These are phyloP conservation scores for Vimba vimba DNA, from an alignment of 2,113 vertebrate species.

Conservation along the genomic window DNA sequence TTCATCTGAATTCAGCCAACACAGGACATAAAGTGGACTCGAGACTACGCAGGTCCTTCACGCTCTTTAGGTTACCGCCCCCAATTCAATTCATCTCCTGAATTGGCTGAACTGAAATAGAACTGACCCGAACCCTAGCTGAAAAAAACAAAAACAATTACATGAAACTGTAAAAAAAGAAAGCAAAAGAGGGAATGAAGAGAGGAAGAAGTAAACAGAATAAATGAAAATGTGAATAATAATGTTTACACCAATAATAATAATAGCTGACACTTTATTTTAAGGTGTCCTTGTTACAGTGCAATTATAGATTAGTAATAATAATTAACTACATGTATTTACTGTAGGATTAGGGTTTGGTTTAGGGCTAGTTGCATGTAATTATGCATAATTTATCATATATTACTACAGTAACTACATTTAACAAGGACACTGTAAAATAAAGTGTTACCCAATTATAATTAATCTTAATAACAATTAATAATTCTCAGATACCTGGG, in stretches of 20 bases:
- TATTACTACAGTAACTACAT: too few species aligned
- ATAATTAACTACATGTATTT: too few species aligned
- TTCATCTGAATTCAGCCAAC: conserved; percentile 50
- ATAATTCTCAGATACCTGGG: conserved; percentile 1
- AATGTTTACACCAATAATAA: conserved; percentile 23
- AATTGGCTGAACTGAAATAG: conserved; percentile 46
- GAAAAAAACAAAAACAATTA: conserved; percentile 49
- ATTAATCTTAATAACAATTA: background rate
- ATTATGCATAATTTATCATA: too few species aligned
- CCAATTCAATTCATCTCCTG: conserved; percentile 49
- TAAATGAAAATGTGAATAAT: background rate
- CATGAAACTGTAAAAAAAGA: conserved; percentile 52
- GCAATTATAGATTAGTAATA: too few species aligned
- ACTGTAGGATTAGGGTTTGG: too few species aligned
- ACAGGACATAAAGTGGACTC: conserved; percentile 43
- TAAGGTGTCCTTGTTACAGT: too few species aligned
- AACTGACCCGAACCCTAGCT: conserved; percentile 53
- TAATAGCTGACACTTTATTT: too few species aligned
- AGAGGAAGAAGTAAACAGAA: conserved; percentile 13
- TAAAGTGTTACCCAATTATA: too few species aligned
- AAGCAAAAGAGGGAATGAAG: conserved; percentile 33
- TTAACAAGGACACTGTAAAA: too few species aligned
- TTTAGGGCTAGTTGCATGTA: too few species aligned
- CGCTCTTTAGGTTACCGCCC: background rate
- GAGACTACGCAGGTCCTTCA: background rate